These are phyloP conservation scores for Serilophus lunatus DNA, from an alignment of 2,113 vertebrate species.

Conservation along the genomic window DNA sequence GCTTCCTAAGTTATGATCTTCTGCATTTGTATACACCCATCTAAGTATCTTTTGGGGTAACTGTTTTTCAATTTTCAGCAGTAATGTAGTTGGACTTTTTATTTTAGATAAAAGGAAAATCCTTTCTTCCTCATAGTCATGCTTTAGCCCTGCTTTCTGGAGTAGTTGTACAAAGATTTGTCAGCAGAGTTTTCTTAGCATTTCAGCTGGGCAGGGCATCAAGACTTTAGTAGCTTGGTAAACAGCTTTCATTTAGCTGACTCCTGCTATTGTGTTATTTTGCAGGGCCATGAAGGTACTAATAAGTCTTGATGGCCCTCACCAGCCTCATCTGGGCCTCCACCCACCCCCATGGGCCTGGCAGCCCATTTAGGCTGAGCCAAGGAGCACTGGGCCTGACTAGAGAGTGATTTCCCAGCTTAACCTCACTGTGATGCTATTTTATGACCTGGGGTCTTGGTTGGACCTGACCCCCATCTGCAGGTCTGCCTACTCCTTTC, in stretches of 20 bases:
- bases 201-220: background rate
- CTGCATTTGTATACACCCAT: background rate
- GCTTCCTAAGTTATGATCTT: background rate
- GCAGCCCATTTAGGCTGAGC: background rate
- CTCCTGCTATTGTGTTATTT: background rate
- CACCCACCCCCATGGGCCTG: background rate
- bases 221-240: background rate
- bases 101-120: background rate
- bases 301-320: background rate
- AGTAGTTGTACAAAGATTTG: background rate
- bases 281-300: background rate
- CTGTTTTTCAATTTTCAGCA: background rate
- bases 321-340: background rate
- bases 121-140: background rate
- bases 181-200: background rate
- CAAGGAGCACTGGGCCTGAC: rapidly evolving
- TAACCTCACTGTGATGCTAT: rapidly evolving
- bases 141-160: background rate
- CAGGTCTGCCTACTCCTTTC: background rate
- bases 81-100: background rate
- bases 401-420: background rate
- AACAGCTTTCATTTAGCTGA: background rate
- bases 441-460: too few relatives aligned
- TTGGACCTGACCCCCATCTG: background rate
- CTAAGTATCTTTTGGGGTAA: background rate